Conservation (phyloP, 2,888 invertebrate genomes). For the Limnephilus marmoratus region DNA sequence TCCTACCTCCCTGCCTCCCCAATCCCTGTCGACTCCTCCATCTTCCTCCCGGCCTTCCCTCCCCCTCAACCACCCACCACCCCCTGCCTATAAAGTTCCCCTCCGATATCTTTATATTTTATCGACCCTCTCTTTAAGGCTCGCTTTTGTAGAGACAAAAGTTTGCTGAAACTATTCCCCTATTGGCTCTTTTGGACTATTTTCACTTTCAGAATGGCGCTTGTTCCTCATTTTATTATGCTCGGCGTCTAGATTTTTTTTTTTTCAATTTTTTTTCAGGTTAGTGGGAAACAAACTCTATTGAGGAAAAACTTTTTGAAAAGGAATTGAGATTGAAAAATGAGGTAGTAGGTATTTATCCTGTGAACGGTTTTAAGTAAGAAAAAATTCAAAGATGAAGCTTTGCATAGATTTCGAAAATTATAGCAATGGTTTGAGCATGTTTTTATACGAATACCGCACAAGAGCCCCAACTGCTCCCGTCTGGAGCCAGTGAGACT, state of each 20-base stretch:
- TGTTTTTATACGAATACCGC: no score
- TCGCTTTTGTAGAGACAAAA: background rate
- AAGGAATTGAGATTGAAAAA: background rate
- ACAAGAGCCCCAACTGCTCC: no score
- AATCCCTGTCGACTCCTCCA: background rate
- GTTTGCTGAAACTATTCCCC: background rate
- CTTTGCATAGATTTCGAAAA: background rate
- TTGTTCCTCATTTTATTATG: background rate
- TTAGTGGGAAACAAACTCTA: background rate
- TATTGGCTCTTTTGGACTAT: background rate
- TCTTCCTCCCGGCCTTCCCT: background rate
- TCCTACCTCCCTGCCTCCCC: slow-evolving; percentile 16
- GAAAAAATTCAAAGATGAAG: background rate
- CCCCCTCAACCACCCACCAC: background rate
- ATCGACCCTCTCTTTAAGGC: slow-evolving; percentile 39
- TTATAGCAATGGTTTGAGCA: background rate
- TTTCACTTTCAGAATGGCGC: slow-evolving; percentile 7
- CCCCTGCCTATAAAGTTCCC: slow-evolving; percentile 22
- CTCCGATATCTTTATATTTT: slow-evolving; percentile 8
- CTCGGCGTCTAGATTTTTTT: background rate
- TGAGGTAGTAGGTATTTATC: background rate
- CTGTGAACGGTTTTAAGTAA: background rate
- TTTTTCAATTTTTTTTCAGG: background rate
- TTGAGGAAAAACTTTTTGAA: background rate
- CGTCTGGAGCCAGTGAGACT: no score